Evolutionary conservation across 2,797 vertebrate genomes (phyloP).

Genomic region (Benthosema pterotum): DNA sequence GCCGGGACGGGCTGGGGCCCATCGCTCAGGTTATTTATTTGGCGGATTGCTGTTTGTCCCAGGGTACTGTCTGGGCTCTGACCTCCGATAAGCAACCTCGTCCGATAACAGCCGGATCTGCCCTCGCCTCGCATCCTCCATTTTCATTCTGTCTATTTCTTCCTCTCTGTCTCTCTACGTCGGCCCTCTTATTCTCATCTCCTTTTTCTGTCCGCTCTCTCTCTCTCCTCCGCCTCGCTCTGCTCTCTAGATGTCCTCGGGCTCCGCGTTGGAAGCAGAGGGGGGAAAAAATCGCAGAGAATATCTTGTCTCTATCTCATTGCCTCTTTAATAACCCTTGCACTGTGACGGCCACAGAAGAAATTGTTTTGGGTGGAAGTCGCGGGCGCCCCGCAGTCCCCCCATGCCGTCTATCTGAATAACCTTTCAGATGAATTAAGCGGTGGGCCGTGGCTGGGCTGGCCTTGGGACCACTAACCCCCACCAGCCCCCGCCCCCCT

Average conservation of each 20-base stretch:
- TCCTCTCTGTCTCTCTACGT: background rate
- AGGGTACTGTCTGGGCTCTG: conserved; percentile 26
- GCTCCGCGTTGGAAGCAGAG: background rate
- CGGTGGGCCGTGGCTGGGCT: conserved; percentile 11
- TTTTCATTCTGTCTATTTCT: background rate
- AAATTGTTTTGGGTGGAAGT: conserved; percentile 36
- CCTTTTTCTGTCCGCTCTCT: conserved; percentile 21
- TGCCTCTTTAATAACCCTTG: conserved; percentile 46
- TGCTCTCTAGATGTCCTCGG: conserved; percentile 18
- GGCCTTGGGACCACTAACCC: conserved; percentile 40
- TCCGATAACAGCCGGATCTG: conserved; percentile 42
- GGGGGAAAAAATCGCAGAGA: background rate
- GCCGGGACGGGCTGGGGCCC: background rate
- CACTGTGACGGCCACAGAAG: background rate
- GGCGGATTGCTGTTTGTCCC: conserved; percentile 15
- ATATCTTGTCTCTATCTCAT: conserved; percentile 34
- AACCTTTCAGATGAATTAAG: conserved; percentile 67
- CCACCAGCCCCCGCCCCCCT: too few relatives aligned
- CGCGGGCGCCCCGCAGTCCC: conserved; percentile 24
- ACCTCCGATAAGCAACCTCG: conserved; percentile 45
- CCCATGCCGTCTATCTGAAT: conserved; percentile 54
- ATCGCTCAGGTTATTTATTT: conserved; percentile 40
- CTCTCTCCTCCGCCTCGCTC: conserved; percentile 17
- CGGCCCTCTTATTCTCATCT: conserved; percentile 9
- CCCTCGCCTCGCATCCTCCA: conserved; percentile 1